Percentiles rank a stretch among this genome's conserved stretches.
Evolutionary conservation across 2,113 vertebrate species (phyloP).

Genomic region (Deroptyus accipitrinus): DNA sequence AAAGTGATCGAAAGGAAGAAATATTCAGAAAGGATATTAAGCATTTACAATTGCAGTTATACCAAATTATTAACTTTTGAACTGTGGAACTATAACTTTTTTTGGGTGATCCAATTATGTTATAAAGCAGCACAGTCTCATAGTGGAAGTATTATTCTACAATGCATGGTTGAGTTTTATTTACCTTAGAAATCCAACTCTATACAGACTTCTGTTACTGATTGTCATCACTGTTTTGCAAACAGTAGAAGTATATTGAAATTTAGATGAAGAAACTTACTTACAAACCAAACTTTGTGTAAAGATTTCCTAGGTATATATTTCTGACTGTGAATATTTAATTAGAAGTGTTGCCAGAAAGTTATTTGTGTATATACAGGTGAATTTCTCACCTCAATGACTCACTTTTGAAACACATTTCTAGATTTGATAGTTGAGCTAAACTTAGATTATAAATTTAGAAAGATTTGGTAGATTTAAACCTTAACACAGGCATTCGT

Average conservation of each 20-base stretch:
- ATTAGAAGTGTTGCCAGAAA: conserved; percentile 12
- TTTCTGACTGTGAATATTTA: conserved; percentile 42
- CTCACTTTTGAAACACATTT: background rate
- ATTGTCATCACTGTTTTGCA: background rate
- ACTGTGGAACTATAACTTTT: background rate
- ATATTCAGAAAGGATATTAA: background rate
- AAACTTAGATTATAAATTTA: background rate
- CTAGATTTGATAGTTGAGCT: background rate
- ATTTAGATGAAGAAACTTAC: conserved; percentile 7
- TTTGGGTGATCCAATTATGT: background rate
- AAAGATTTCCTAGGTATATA: background rate
- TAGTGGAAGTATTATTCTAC: background rate
- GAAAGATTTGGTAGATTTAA: background rate
- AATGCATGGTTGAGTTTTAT: background rate
- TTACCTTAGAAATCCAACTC: background rate
- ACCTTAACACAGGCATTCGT: background rate
- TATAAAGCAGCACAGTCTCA: background rate
- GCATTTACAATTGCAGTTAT: background rate
- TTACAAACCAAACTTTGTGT: background rate
- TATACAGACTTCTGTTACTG: background rate
- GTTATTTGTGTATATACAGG: background rate
- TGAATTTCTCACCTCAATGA: background rate
- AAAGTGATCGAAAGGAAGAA: background rate
- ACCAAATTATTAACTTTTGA: background rate
- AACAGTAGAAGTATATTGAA: background rate